These are phyloP conservation scores for Albula goreensis DNA, from an alignment of 2,113 vertebrate species.

Conservation along the genomic window DNA sequence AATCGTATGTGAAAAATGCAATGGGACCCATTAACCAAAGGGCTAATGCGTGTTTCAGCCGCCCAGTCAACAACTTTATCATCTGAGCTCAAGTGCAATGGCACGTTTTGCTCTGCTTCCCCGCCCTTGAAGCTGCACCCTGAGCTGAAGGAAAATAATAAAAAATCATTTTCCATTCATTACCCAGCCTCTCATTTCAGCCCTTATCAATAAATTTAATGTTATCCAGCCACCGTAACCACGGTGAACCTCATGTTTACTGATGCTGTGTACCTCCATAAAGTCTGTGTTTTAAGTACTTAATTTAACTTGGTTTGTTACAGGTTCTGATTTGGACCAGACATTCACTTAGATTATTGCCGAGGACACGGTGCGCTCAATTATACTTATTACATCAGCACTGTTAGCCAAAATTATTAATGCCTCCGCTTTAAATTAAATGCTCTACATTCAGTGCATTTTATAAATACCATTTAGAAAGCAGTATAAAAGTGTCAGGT, in stretches of 20 bases:
- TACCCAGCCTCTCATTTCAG: background rate
- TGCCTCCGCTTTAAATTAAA: background rate
- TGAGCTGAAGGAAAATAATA: constrained; percentile 1
- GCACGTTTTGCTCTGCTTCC: background rate
- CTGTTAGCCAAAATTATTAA: constrained; percentile 12
- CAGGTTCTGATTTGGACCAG: background rate
- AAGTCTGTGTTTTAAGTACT: background rate
- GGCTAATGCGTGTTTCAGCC: constrained; percentile 26
- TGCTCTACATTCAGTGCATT: background rate
- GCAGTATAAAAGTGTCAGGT: background rate
- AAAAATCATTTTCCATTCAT: background rate
- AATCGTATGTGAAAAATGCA: constrained; percentile 30
- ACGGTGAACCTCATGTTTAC: background rate
- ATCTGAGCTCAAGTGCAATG: background rate
- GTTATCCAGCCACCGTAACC: background rate
- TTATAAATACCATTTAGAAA: background rate
- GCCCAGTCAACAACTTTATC: constrained; percentile 12
- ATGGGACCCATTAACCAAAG: constrained; percentile 25
- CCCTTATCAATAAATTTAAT: background rate
- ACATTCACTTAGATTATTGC: background rate
- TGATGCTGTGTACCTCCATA: background rate
- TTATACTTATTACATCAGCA: background rate
- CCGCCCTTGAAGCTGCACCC: constrained; percentile 2
- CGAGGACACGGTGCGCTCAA: background rate
- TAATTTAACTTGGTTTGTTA: background rate